phyloP scores from a whole-genome alignment of 2,888 invertebrate genomes.

The Synanthedon myopaeformis region DNA sequence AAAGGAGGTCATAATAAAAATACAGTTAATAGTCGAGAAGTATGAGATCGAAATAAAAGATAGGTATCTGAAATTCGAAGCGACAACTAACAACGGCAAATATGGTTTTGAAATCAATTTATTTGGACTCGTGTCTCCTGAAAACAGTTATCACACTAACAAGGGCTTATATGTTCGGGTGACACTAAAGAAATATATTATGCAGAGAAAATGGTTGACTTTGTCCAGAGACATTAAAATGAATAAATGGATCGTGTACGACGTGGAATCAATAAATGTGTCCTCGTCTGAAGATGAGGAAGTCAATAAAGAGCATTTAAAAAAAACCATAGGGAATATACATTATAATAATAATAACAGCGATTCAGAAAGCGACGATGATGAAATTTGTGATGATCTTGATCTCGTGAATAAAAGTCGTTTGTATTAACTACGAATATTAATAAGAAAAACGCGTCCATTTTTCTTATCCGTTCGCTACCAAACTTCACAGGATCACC shows the following conservation, averaged over 20 bases:
- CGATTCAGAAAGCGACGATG: constrained; percentile 28
- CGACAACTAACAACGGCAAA: constrained; percentile 22
- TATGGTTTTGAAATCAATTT: constrained; percentile 48
- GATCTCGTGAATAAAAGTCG: neutral
- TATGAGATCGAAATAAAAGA: constrained; percentile 37
- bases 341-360: constrained; percentile 8
- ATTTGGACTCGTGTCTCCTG: constrained; percentile 37
- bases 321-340: constrained; percentile 18
- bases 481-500: too few species aligned
- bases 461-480: too few species aligned
- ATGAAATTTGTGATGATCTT: constrained; percentile 26
- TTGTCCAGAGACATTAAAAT: constrained; percentile 26
- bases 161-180: constrained; percentile 51
- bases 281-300: constrained; percentile 40
- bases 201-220: constrained; percentile 39
- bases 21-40: constrained; percentile 34
- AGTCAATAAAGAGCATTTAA: constrained; percentile 9
- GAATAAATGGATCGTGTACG: constrained; percentile 49
- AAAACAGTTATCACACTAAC: constrained; percentile 27
- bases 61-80: constrained; percentile 28
- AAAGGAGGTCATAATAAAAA: constrained; percentile 32
- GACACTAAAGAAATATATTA: constrained; percentile 26
- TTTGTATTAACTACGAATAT: too few species aligned
- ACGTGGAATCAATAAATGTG: constrained; percentile 36
- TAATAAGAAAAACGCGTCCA: too few species aligned